Evolutionary conservation across 2,113 vertebrate genomes (phyloP).

Genomic region (Eudyptes chrysolophus): DNA sequence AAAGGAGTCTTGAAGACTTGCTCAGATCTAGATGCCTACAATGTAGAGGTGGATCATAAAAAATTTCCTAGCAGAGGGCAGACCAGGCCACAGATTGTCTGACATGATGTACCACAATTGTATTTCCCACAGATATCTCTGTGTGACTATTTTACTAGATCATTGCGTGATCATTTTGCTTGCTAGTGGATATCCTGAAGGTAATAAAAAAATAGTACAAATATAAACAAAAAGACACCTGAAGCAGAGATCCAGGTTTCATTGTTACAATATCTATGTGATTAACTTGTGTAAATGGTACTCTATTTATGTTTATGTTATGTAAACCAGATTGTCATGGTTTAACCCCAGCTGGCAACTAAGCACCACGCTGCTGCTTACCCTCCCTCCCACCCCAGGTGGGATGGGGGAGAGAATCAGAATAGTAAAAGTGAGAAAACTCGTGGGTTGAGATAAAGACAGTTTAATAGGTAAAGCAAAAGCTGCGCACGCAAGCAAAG

Average conservation of each 20-base stretch:
- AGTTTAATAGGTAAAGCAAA: not conserved
- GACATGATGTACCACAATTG: not conserved
- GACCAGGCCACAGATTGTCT: not conserved
- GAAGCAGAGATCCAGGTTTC: not conserved
- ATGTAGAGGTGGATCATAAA: not conserved
- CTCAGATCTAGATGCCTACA: not conserved
- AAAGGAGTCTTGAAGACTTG: not conserved
- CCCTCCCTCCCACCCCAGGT: not conserved
- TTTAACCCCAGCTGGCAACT: not conserved
- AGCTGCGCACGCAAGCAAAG: accelerated
- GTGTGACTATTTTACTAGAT: not conserved
- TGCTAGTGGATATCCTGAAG: not conserved
- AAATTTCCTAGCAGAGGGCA: not conserved
- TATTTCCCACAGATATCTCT: not conserved
- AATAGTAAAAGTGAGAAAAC: not conserved
- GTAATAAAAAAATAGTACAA: not conserved
- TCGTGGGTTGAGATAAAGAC: not conserved
- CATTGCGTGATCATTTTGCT: not conserved
- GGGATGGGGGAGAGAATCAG: not conserved
- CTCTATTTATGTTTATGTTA: not conserved
- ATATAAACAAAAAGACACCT: not conserved
- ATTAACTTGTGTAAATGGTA: not conserved
- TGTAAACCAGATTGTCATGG: not conserved
- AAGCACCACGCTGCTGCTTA: not conserved
- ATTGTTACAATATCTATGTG: not conserved